Conservation (phyloP, 2,888 invertebrate species). For the Hemistola chrysoprasaria region DNA sequence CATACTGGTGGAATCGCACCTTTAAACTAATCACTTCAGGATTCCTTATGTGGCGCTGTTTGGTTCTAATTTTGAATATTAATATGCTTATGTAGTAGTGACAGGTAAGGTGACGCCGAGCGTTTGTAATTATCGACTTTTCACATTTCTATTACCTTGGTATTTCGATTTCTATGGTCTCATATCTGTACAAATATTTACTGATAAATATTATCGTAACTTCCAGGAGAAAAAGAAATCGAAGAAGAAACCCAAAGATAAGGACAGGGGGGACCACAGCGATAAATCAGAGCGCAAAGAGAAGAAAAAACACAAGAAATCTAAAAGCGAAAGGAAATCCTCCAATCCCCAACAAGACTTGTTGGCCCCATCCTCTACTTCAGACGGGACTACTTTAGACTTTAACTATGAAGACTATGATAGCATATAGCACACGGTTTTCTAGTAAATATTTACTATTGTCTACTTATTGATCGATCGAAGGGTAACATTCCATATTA, state of each 20-base stretch:
- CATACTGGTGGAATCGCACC: no score
- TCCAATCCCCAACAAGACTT: conserved; percentile 71
- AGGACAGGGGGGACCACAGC: conserved; percentile 75
- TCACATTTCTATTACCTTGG: no score
- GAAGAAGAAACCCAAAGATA: conserved; percentile 78
- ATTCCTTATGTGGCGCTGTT: no score
- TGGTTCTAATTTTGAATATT: no score
- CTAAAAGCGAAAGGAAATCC: conserved; percentile 60
- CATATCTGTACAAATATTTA: background rate
- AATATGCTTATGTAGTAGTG: background rate
- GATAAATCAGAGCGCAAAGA: conserved; percentile 79
- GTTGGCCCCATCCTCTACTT: conserved; percentile 55
- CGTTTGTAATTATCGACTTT: no score
- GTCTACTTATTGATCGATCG: background rate
- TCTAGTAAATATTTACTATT: background rate
- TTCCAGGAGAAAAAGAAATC: conserved; percentile 78
- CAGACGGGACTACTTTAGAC: conserved; percentile 24
- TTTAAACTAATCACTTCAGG: no score
- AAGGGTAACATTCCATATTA: conserved; percentile 5
- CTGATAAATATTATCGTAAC: conserved; percentile 2
- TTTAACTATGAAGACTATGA: conserved; percentile 69
- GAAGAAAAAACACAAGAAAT: conserved; percentile 81
- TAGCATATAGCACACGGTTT: conserved; percentile 52
- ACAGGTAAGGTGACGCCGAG: no score
- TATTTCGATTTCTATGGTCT: no score